These are phyloP conservation scores for Dryadula phaetusa DNA, from an alignment of 2,888 invertebrate genomes.

Conservation along the genomic window DNA sequence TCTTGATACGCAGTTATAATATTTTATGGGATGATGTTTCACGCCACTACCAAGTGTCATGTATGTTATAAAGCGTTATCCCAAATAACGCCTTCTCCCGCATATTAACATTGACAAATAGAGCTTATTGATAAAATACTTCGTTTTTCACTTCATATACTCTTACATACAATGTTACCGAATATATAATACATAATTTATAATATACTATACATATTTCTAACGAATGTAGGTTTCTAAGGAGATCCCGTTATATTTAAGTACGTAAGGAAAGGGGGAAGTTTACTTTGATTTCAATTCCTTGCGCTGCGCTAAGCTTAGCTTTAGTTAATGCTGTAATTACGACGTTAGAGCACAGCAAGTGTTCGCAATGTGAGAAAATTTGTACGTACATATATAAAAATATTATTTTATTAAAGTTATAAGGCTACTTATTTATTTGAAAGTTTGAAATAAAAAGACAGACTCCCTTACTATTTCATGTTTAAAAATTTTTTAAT, in stretches of 20 bases:
- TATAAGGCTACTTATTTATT: not conserved
- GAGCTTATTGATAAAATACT: too few species aligned
- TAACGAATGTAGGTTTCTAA: not conserved
- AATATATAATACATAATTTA: not conserved
- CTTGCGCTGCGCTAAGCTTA: conserved; percentile 16
- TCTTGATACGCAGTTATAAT: too few species aligned
- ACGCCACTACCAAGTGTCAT: too few species aligned
- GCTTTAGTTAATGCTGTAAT: conserved; percentile 24
- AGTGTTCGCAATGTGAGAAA: conserved; percentile 21
- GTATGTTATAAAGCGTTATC: too few species aligned
- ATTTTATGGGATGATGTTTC: too few species aligned
- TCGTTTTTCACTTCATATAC: too few species aligned
- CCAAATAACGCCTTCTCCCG: too few species aligned
- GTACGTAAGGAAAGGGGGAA: conserved; percentile 13
- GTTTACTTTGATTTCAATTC: conserved; percentile 26
- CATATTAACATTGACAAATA: too few species aligned
- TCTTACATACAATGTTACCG: not conserved
- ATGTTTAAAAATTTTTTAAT: too few species aligned
- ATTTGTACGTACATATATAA: conserved; percentile 10
- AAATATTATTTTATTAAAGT: conserved; percentile 1
- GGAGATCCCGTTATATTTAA: conserved; percentile 5
- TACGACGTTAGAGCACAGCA: conserved; percentile 23
- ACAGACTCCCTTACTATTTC: too few species aligned
- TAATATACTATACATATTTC: not conserved
- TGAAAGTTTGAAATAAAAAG: too few species aligned